These are phyloP conservation scores for Acropternis orthonyx DNA, from an alignment of 2,797 vertebrate genomes.

Conservation along the genomic window DNA sequence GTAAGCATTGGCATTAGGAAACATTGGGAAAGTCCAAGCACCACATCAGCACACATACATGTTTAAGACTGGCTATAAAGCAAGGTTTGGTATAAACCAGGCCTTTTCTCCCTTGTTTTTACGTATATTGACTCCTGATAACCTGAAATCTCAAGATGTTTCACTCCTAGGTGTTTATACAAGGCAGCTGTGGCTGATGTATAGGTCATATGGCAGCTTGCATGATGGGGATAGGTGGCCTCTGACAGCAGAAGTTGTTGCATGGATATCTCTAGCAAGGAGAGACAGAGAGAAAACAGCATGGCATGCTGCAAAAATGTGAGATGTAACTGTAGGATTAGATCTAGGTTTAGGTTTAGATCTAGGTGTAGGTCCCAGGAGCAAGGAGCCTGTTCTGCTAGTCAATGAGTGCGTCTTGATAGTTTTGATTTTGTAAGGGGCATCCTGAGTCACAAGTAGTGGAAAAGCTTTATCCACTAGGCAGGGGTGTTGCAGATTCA, in stretches of 20 bases:
- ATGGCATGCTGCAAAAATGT: accelerated
- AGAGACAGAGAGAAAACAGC: neutral
- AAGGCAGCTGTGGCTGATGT: neutral
- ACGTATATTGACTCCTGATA: neutral
- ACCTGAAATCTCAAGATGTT: neutral
- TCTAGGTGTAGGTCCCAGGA: neutral
- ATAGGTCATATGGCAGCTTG: neutral
- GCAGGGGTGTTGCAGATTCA: neutral
- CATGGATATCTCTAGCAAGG: neutral
- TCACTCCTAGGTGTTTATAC: neutral
- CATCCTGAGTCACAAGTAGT: neutral
- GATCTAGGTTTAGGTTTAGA: neutral
- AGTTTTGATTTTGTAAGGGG: neutral
- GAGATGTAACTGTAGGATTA: neutral
- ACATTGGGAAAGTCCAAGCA: neutral
- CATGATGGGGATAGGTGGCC: neutral
- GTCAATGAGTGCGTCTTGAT: neutral
- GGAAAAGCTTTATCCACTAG: neutral
- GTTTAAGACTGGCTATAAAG: neutral
- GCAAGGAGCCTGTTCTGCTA: neutral
- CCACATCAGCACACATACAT: conserved; percentile 1
- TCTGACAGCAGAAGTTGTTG: neutral
- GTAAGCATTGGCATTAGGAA: neutral
- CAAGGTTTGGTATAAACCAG: neutral
- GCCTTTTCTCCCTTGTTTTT: neutral